Conservation (phyloP, 1,140 invertebrate genomes). For the Drosophila cardini region DNA sequence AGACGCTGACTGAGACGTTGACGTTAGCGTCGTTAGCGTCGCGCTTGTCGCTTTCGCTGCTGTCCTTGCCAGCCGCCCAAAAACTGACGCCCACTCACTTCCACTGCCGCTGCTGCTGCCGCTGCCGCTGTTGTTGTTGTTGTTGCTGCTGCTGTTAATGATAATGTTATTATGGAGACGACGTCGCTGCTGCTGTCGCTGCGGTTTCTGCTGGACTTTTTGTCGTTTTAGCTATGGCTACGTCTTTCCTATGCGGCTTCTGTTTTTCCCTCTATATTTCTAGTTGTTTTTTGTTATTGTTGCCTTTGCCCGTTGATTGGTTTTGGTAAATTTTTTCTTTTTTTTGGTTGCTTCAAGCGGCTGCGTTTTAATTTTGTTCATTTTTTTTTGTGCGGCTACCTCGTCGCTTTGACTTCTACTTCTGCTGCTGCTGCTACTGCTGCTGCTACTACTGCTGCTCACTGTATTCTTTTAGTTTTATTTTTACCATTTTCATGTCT, state of each 20-base stretch:
- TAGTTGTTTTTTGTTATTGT: conserved; percentile 27
- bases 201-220: conserved; percentile 50
- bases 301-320: conserved; percentile 60
- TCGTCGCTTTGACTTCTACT: conserved; percentile 37
- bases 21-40: conserved; percentile 43
- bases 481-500: conserved; percentile 78
- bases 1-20: conserved; percentile 50
- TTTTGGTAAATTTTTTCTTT: not conserved
- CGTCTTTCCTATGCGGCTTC: conserved; percentile 58
- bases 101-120: conserved; percentile 43
- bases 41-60: conserved; percentile 50
- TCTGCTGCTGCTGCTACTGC: conserved; percentile 24
- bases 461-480: conserved; percentile 69
- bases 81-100: conserved; percentile 62
- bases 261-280: conserved; percentile 55
- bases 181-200: conserved; percentile 17
- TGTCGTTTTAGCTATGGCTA: conserved; percentile 45
- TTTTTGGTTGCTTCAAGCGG: conserved; percentile 67
- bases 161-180: conserved; percentile 52
- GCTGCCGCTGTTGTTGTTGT: conserved; percentile 32
- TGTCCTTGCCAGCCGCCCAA: conserved; percentile 69
- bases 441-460: conserved; percentile 42
- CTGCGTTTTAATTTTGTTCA: conserved; percentile 79
- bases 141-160: conserved; percentile 46
- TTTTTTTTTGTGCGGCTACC: conserved; percentile 49